Conservation (phyloP, 1,140 invertebrate species). For the Drosophila aff. region DNA sequence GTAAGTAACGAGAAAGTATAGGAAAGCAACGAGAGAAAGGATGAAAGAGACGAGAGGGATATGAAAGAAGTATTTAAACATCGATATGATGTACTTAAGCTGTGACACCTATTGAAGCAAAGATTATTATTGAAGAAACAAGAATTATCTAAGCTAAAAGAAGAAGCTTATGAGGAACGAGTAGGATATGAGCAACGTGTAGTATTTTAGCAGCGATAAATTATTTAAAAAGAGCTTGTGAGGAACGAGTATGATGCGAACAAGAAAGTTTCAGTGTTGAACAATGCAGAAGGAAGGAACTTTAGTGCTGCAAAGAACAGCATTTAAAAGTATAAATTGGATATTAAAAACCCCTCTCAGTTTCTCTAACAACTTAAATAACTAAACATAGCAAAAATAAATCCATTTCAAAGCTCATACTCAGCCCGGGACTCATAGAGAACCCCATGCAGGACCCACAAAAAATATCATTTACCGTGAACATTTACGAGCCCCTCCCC, state of each 20-base stretch:
- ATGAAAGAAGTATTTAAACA: too few species aligned
- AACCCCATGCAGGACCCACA: neutral
- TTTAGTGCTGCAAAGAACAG: too few species aligned
- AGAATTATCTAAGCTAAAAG: too few species aligned
- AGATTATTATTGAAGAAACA: too few species aligned
- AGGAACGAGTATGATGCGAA: too few species aligned
- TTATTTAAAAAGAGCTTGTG: neutral
- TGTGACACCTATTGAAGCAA: too few species aligned
- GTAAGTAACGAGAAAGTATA: too few species aligned
- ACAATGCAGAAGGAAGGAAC: neutral
- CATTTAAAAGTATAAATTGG: neutral
- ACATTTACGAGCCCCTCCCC: neutral
- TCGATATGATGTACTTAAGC: too few species aligned
- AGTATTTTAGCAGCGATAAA: neutral
- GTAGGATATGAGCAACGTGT: too few species aligned
- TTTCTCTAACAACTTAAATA: neutral
- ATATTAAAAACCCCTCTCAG: neutral
- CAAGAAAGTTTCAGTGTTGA: constrained; percentile 7
- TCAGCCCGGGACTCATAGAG: neutral
- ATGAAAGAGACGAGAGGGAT: too few species aligned
- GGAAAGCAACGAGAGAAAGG: too few species aligned
- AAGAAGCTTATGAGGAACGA: too few species aligned
- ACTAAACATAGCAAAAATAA: neutral
- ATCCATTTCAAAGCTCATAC: neutral
- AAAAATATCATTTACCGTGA: constrained; percentile 1